phyloP scores from a whole-genome alignment of 2,797 vertebrate species.

The Erithacus rubecula region DNA sequence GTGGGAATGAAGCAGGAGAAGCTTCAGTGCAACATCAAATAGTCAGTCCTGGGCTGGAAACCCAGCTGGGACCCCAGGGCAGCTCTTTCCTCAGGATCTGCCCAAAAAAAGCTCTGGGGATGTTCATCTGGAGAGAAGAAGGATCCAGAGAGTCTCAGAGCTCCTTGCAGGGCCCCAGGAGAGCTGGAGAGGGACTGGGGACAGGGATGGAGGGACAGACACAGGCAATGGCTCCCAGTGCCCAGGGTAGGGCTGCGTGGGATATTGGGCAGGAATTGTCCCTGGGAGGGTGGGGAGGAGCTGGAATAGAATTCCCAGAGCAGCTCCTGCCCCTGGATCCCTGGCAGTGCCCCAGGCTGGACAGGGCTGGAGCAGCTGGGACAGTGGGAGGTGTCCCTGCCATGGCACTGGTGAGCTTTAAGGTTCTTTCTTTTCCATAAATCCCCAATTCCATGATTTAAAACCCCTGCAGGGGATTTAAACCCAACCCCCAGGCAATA shows the following conservation, averaged over 20 bases:
- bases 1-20: not conserved
- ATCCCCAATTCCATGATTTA: not conserved
- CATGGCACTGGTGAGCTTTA: accelerated
- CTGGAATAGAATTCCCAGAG: not conserved
- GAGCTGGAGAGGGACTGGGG: not conserved
- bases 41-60: not conserved
- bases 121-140: not conserved
- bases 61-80: not conserved
- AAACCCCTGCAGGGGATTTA: not conserved
- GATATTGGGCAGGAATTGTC: not conserved
- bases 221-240: not conserved
- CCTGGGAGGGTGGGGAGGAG: not conserved
- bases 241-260: not conserved
- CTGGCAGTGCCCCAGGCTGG: not conserved
- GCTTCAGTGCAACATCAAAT: not conserved
- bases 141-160: not conserved
- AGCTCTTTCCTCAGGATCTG: not conserved
- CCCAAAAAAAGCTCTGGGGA: not conserved
- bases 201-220: not conserved
- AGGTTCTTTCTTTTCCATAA: not conserved
- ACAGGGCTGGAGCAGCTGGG: not conserved
- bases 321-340: no score
- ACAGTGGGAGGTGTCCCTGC: not conserved
- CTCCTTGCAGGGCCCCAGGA: not conserved
- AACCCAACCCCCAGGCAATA: no score